Base-by-base conservation (phyloP, 1,140 invertebrate genomes). In the Varroa destructor region DNA sequence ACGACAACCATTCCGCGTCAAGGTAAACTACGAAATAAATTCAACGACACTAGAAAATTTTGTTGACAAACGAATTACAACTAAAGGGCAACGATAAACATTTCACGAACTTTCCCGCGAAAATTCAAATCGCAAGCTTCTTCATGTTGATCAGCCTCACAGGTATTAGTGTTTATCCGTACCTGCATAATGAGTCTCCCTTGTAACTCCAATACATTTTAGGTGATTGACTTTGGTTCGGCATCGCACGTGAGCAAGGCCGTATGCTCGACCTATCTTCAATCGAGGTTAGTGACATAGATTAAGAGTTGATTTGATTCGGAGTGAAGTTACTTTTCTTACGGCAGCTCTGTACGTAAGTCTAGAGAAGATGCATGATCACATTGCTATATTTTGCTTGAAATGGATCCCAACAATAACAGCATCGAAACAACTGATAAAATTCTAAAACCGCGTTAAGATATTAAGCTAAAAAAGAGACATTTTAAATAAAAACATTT, bases 191-290 rank as follows among this genome's bases (percentile, higher is more conserved):
- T 5, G 4, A 51, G 8, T 8, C 46, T 51, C 3, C 3, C 46
- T 8, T 51, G 8, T 51, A 8, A 8, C 4, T 5, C 46, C 3
- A 51, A 51, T 51, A 8, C 46, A 67, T 12, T 90, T 12, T 96
- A 97, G 85, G 93, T 99, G 6, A 99, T 99, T 76, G 97, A 99
- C 83, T 99, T 99, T 84, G 97, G 97, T 74, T 97, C 93, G 76
- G 97, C 97, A 37, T 95, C 92, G 55, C 95, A 99, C 82, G 93
- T 97, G 67, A 96, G 92, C 77, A 99, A 99, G 84, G 95, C 95
- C 43, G 93, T 99, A 55, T 98, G 94, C 81, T 98, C 97, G 78
- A 99, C 97, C 1, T 99, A 99, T 81, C 85, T 99, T 73, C 97
- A 99, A 83, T 97, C 93, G 74, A 86, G 97, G 78, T 99, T 99